phyloP scores from a whole-genome alignment of 2,888 invertebrate species.

The Rhyacophila evoluta region DNA sequence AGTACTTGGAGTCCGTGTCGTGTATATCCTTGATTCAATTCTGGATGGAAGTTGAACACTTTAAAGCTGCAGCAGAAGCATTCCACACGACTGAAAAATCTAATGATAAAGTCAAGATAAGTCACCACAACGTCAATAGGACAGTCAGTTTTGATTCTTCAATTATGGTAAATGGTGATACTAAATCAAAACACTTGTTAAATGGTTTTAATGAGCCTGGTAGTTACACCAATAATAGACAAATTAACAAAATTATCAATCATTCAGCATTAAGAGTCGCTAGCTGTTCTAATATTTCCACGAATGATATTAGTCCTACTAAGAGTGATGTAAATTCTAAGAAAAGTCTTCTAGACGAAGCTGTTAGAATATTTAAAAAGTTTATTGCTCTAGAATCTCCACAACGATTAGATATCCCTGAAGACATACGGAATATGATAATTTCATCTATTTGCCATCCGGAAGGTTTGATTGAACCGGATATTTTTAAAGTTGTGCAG shows the following conservation, averaged over 20 bases:
- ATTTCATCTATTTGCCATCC: constrained; percentile 77
- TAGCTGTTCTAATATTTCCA: constrained; percentile 43
- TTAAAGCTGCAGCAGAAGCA: constrained; percentile 65
- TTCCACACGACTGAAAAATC: constrained; percentile 34
- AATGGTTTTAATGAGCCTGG: constrained; percentile 16
- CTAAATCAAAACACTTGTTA: constrained; percentile 38
- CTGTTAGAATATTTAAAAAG: constrained; percentile 80
- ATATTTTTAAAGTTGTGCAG: constrained; percentile 81
- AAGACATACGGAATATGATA: constrained; percentile 71
- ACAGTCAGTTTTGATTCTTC: constrained; percentile 49
- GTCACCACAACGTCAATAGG: constrained; percentile 35
- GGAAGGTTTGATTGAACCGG: constrained; percentile 74
- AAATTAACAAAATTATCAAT: constrained; percentile 30
- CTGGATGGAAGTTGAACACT: constrained; percentile 81
- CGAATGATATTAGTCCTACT: background rate
- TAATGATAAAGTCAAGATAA: constrained; percentile 18
- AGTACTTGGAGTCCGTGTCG: constrained; percentile 85
- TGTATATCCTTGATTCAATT: constrained; percentile 77
- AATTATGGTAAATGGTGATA: constrained; percentile 16
- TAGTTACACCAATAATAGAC: background rate
- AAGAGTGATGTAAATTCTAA: constrained; percentile 20
- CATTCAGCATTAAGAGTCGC: constrained; percentile 31
- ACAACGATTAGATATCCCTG: constrained; percentile 71
- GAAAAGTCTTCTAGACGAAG: constrained; percentile 67
- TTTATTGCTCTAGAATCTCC: constrained; percentile 80